Evolutionary conservation across 2,797 vertebrate species (phyloP).

Genomic region (Antrozous pallidus): DNA sequence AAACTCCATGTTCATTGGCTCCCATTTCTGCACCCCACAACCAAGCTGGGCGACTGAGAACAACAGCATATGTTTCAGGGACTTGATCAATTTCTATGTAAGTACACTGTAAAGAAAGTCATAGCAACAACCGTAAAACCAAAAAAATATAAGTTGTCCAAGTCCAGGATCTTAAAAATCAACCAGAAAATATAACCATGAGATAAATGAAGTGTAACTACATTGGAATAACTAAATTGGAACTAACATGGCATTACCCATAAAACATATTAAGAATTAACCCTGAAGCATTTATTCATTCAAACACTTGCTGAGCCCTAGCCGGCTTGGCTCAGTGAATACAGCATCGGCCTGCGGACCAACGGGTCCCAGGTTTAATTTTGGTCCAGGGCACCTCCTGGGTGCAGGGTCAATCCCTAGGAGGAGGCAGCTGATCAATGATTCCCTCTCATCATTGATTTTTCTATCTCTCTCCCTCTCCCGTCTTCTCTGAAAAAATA

Average conservation of each 20-base stretch:
- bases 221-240: background rate
- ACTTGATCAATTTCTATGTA: slow-evolving; percentile 92
- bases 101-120: slow-evolving; percentile 87
- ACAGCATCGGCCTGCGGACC: too few species aligned
- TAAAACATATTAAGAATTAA: slow-evolving; percentile 36
- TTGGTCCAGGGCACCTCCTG: too few species aligned
- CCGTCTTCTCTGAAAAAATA: background rate
- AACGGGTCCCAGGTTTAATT: too few species aligned
- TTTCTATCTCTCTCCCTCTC: too few species aligned
- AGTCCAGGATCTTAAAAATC: slow-evolving; percentile 36
- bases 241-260: background rate
- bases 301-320: background rate
- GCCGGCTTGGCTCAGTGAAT: too few species aligned
- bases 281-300: slow-evolving; percentile 23
- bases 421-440: too few species aligned
- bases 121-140: slow-evolving; percentile 78
- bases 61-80: slow-evolving; percentile 87
- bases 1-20: slow-evolving; percentile 95
- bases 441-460: too few species aligned
- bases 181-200: background rate
- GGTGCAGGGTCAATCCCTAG: too few species aligned
- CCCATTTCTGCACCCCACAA: slow-evolving; percentile 99
- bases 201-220: slow-evolving; percentile 4
- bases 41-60: slow-evolving; percentile 96
- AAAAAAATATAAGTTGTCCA: background rate